Evolutionary conservation across 92 coral and sea anemone species (phyloP).

Genomic region (Metridium senile): DNA sequence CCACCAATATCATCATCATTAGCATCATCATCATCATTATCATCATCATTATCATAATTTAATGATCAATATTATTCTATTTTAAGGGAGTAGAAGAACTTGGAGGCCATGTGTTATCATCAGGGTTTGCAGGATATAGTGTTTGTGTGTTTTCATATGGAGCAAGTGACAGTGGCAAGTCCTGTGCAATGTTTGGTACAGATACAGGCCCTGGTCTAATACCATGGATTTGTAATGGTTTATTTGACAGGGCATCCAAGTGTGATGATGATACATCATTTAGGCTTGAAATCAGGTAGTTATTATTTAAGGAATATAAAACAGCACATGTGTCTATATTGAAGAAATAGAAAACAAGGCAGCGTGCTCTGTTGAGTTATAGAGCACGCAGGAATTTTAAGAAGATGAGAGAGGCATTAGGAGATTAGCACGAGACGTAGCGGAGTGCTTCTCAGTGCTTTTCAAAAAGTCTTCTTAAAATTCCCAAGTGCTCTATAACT

Average conservation of each 20-base stretch:
- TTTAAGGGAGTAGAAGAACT: slow-evolving; percentile 73
- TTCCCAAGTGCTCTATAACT: too few species aligned
- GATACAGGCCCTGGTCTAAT: slow-evolving; percentile 81
- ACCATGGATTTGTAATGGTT: slow-evolving; percentile 77
- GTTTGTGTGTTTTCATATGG: slow-evolving; percentile 93
- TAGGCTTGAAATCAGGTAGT: slow-evolving; percentile 94
- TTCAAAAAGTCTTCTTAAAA: too few species aligned
- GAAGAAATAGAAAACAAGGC: too few species aligned
- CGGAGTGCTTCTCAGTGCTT: too few species aligned
- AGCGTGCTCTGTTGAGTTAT: too few species aligned
- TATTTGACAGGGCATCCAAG: slow-evolving; percentile 73
- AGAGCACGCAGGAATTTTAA: too few species aligned
- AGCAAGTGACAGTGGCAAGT: slow-evolving; percentile 94
- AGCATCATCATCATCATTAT: background rate
- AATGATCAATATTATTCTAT: background rate
- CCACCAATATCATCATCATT: too few species aligned
- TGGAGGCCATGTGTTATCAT: slow-evolving; percentile 70
- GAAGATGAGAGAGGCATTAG: too few species aligned
- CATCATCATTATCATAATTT: background rate
- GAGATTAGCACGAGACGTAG: too few species aligned
- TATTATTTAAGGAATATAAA: background rate
- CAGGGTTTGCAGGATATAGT: slow-evolving; percentile 92
- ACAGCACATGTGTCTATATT: too few species aligned
- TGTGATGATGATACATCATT: slow-evolving; percentile 86
- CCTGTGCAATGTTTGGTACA: slow-evolving; percentile 85